Evolutionary conservation across 2,797 vertebrate species (phyloP), one percentile per base, ranked within the genome.

Genomic region (Sebastes taczanowskii): DNA sequence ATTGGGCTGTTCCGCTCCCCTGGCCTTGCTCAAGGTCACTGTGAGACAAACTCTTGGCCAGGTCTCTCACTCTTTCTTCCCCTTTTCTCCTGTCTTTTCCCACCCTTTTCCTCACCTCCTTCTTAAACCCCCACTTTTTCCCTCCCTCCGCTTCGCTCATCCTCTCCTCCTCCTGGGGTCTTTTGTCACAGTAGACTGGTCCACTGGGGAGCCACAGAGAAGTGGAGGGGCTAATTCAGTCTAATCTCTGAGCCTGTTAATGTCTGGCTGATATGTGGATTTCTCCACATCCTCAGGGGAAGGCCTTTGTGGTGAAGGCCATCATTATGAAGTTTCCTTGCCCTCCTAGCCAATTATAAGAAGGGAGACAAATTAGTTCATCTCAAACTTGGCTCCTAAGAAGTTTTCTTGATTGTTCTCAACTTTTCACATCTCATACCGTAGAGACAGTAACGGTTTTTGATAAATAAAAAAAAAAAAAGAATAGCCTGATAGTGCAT

Each of bases 181-280:
- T 85, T 90, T 91, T 91, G 93, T 94, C 89, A 84, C 87, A 88
- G 92, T 71, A 88, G 91, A 88, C 91, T 6, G 76, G 88, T 93
- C 92, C 89, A 58, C 68, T 22, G 78, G 89, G 92, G 90, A 89
- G 86, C 84, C 81, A 25, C 83, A 71, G 88, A 89, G 90, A 88
- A 92, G 91, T 80, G 78, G 78, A 92, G 90, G 89, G 94, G 92
- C 92, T 95, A 94, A 94, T 95, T 93, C 93, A 87, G 90, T 92
- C 90, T 94, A 95, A 94, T 95, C 94, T 94, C 90, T 90, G 76
- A 87, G 90, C 90, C 89, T 63, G 91, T 90, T 95, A 95, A 94
- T 94, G 93, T 94, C 90, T 86, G 87, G 86, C 89, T 94, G 94
- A 95, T 95, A 93, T 92, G 91, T 93, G 94, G 94, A 93, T 93